phyloP scores from a whole-genome alignment of 2,113 vertebrate species.

The Pachyramphus minor region DNA sequence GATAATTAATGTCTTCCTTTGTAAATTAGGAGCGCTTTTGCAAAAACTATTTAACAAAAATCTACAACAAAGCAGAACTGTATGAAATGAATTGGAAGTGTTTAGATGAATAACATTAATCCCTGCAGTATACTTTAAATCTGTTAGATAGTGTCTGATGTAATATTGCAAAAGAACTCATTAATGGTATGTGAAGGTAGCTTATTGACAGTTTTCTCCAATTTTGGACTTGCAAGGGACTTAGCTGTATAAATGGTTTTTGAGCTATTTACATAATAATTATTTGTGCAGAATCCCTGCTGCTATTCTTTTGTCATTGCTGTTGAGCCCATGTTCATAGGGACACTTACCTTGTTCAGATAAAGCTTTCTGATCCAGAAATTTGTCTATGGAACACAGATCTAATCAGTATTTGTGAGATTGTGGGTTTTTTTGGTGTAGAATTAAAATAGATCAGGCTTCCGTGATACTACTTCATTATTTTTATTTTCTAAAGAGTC shows the following conservation, averaged over 20 bases:
- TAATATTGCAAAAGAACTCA: not conserved
- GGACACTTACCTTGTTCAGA: not conserved
- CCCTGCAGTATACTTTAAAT: not conserved
- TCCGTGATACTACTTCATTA: not conserved
- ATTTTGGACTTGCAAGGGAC: not conserved
- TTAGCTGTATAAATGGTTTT: not conserved
- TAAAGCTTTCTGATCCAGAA: not conserved
- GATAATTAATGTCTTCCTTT: not conserved
- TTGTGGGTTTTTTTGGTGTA: rapidly evolving
- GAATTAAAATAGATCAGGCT: not conserved
- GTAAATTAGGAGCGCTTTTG: not conserved
- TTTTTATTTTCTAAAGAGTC: not conserved
- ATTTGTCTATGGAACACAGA: not conserved
- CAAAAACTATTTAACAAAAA: not conserved
- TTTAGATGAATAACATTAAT: not conserved
- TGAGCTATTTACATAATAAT: not conserved
- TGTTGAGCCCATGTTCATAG: not conserved
- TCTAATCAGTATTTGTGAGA: not conserved
- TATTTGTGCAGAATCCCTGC: not conserved
- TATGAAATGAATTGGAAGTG: not conserved
- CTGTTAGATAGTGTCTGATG: not conserved
- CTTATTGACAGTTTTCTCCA: not conserved
- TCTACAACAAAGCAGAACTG: rapidly evolving
- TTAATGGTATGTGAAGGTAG: not conserved
- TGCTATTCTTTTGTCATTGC: not conserved